Evolutionary conservation across 2,797 vertebrate genomes (phyloP).

Genomic region (Aplochiton taeniatus): DNA sequence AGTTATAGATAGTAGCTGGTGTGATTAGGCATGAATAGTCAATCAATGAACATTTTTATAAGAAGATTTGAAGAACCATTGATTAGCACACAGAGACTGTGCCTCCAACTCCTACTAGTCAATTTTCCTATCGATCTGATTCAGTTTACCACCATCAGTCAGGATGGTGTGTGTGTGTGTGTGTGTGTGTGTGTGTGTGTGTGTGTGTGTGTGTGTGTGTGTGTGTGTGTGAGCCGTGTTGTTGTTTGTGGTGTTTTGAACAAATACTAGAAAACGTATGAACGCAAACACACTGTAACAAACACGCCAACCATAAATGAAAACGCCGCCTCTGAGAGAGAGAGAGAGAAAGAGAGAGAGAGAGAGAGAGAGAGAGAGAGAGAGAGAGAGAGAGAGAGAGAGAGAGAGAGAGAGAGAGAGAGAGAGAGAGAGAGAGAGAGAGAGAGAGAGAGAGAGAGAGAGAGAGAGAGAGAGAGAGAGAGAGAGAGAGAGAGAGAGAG

Average conservation of each 20-base stretch:
- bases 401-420: conserved; percentile 40
- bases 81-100: no score
- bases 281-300: no score
- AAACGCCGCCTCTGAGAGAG: not conserved
- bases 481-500: conserved; percentile 38
- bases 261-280: no score
- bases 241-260: no score
- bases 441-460: conserved; percentile 39
- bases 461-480: not conserved
- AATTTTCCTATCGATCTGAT: no score
- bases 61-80: not conserved
- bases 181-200: no score
- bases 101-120: no score
- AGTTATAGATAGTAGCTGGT: no score
- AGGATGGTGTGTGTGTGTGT: no score
- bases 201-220: no score
- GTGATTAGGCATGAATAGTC: conserved; percentile 8
- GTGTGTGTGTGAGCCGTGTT: no score
- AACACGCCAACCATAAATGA: not conserved
- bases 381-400: conserved; percentile 25
- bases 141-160: no score
- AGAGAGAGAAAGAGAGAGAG: conserved; percentile 17
- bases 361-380: conserved; percentile 43
- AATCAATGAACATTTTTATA: not conserved
- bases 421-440: conserved; percentile 27